Percentiles rank a stretch among this genome's conserved stretches.
These are phyloP conservation scores for Bothrops jararaca DNA, from an alignment of 2,113 vertebrate genomes.

Conservation along the genomic window DNA sequence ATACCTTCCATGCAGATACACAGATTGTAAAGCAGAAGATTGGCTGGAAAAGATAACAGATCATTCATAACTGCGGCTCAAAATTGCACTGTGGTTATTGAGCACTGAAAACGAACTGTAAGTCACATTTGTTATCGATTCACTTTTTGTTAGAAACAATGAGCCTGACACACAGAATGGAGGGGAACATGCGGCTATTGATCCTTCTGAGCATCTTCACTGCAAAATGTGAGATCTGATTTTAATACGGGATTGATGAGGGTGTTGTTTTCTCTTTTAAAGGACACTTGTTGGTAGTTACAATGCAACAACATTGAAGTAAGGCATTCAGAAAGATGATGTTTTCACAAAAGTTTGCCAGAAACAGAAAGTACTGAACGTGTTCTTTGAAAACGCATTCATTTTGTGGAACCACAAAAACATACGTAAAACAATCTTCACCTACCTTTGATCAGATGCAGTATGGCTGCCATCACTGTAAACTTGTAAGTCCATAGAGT, in stretches of 20 bases:
- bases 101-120: constrained; percentile 76
- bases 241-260: constrained; percentile 61
- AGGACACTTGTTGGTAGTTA: background rate
- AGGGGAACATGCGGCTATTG: constrained; percentile 75
- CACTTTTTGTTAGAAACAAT: constrained; percentile 72
- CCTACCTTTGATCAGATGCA: too few relatives aligned
- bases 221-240: constrained; percentile 53
- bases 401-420: background rate
- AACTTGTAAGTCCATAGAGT: background rate
- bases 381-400: background rate
- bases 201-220: constrained; percentile 75
- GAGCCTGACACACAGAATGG: constrained; percentile 71
- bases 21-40: constrained; percentile 49
- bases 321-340: background rate
- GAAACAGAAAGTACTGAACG: background rate
- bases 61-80: constrained; percentile 87
- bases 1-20: background rate
- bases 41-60: constrained; percentile 70
- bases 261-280: constrained; percentile 26
- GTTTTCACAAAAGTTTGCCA: background rate
- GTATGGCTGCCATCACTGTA: background rate
- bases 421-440: too few relatives aligned
- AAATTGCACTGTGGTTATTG: constrained; percentile 82
- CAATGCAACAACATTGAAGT: background rate
- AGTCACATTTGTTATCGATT: constrained; percentile 86